Conservation (phyloP, 2,797 vertebrate genomes). For the Smutsia temminckii region DNA sequence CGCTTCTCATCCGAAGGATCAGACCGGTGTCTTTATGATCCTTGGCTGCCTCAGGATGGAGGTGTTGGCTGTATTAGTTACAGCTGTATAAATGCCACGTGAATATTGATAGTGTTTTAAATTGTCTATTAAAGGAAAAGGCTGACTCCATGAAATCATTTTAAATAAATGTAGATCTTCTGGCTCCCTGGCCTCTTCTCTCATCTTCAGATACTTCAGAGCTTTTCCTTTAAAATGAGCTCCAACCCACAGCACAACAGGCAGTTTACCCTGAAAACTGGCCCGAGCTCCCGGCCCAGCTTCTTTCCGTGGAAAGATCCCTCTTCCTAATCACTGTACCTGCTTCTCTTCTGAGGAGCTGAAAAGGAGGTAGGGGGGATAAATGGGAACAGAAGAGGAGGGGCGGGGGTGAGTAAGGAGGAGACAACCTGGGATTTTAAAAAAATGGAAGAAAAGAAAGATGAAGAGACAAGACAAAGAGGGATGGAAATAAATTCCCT, state of each 20-base stretch:
- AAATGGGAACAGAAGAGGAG: background rate
- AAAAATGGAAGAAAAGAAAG: background rate
- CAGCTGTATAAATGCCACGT: background rate
- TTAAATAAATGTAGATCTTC: background rate
- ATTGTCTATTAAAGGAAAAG: background rate
- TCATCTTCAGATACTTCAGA: background rate
- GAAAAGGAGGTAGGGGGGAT: background rate
- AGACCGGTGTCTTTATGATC: background rate
- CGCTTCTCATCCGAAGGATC: background rate
- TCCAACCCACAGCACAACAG: background rate
- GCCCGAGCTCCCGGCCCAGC: too few relatives aligned
- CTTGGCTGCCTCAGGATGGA: background rate
- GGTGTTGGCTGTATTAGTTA: background rate
- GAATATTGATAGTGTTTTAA: constrained; percentile 3
- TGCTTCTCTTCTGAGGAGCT: background rate
- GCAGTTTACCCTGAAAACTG: background rate
- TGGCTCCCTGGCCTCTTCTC: background rate
- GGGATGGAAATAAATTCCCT: background rate
- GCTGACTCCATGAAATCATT: background rate
- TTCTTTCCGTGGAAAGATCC: background rate
- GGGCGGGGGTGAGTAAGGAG: background rate
- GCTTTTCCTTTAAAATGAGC: background rate
- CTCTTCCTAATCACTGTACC: background rate
- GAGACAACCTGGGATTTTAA: background rate
- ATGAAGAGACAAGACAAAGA: background rate